Evolutionary conservation across 2,113 vertebrate species (phyloP), one percentile per base, ranked within the genome.

Genomic region (Hucho hucho): DNA sequence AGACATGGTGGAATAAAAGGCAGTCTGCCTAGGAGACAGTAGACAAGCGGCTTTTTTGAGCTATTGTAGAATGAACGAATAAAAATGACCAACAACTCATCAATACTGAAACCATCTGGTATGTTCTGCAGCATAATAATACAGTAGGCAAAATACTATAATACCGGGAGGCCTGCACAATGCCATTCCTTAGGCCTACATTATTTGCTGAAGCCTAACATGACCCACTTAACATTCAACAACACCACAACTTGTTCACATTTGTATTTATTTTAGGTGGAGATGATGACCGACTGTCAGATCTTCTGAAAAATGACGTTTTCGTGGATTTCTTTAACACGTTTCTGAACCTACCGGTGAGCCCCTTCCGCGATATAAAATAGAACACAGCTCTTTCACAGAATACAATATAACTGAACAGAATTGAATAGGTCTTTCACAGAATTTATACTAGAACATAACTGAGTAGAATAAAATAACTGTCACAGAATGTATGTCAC

Each of bases 291-390:
- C 64, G 18, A 4, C 64, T 66, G 16, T 14, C 64, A 66, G 64
- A 29, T 26, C 25, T 68, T 6, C 20, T 79, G 53, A 75, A 72
- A 46, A 49, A 72, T 72, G 72, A 61, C 2, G 25, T 72, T 14
- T 80, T 75, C 46, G 73, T 79, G 63, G 73, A 75, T 72, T 79
- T 79, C 64, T 75, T 75, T 69, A 80, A 75, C 43, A 75, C 78
- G 6, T 79, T 72, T 70, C 69, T 79, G 46, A 79, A 74, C 29
- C 69, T 79, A 47, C 73, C 73, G 47, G 78, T 75, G 71, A 75
- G 78, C 53, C 3, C 53, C 20, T 14, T 56, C 53, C 20, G 53
- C 20, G 18, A 56, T 43, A 43, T 43, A 43, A 56, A 20, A 56
- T 56, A 14, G 13, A 14, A 18, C 20, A 18, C 20, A 18, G 6